Base-by-base conservation (phyloP, 2,113 vertebrate genomes). In the Gnathonemus echidnorhynchus region DNA sequence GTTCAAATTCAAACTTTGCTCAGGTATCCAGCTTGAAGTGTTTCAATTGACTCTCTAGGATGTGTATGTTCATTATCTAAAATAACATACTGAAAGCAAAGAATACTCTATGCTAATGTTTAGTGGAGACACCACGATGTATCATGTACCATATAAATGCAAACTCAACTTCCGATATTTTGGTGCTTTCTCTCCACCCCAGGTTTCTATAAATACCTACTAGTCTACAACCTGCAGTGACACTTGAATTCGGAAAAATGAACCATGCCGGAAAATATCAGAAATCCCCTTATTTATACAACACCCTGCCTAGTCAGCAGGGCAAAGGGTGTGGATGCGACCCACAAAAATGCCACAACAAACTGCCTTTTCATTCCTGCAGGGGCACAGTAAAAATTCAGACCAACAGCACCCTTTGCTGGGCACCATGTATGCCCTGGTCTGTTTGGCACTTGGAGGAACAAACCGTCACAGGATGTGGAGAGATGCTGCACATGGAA, bases 291-390 rank as follows among this genome's bases (percentile, higher is more conserved):
- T 80, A 35, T 74, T 31, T 74, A 39, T 80, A 35, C 5, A 39
- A 80, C 13, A 42, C 74, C 74, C 74, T 8, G 39, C 74, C 31
- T 13, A 53, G 15, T 87, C n/a, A 56, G 27, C 11, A 3, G 85
- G 49, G 49, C 49, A 31, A 87, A 87, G 15, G 50, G 24, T 46
- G 39, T 31, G 50, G 86, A 35, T 53, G 50, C 50, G 39, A 56
- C 86, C 31, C 13, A 56, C 10, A 87, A 56, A 56, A 87, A 87
- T 87, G 86, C 86, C 86, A 87, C n/a, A 35, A 27, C 49, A 52
- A 48, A 35, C 24, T 21, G 7, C 50, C 48, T 53, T 48, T 87
- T 52, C 49, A 7, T 87, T 87, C 49, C 27, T 87, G 86, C 13
- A 87, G 50, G n/a, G 50, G 11, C 27, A 87, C 27, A 46, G 45